These are phyloP conservation scores for Heliothis peltigera DNA, from an alignment of 2,888 invertebrate species.

Conservation along the genomic window DNA sequence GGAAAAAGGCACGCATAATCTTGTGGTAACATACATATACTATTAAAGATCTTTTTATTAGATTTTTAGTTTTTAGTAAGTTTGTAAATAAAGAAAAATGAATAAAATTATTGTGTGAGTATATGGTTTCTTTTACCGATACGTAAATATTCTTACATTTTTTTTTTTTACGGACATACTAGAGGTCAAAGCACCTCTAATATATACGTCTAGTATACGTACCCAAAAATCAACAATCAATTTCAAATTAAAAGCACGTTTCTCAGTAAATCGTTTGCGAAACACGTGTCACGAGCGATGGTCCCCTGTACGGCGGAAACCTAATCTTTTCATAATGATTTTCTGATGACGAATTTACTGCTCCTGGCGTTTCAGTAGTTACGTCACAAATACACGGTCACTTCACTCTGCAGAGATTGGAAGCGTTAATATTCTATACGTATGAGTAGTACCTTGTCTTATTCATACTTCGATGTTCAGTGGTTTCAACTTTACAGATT, in stretches of 20 bases:
- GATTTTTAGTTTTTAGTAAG: too few relatives aligned
- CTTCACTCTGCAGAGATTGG: neutral
- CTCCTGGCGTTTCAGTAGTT: constrained; percentile 34
- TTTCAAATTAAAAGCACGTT: constrained; percentile 3
- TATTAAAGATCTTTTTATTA: too few relatives aligned
- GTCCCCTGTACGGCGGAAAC: constrained; percentile 25
- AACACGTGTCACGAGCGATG: constrained; percentile 14
- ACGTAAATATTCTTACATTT: too few relatives aligned
- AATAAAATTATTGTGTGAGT: too few relatives aligned
- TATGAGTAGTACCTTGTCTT: constrained; percentile 9
- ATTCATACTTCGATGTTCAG: constrained; percentile 24
- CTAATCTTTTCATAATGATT: constrained; percentile 50
- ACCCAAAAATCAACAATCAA: neutral
- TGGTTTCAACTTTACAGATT: constrained; percentile 45
- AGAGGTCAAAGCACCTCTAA: too few relatives aligned
- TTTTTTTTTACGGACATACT: too few relatives aligned
- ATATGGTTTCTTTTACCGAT: too few relatives aligned
- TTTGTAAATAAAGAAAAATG: too few relatives aligned
- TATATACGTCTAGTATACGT: too few relatives aligned
- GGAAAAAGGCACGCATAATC: too few relatives aligned
- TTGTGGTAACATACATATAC: neutral
- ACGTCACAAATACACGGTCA: constrained; percentile 25
- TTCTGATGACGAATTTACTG: constrained; percentile 39
- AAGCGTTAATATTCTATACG: too few relatives aligned
- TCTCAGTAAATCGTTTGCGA: constrained; percentile 7